Base-by-base conservation (phyloP, 2,797 vertebrate species). In the Oreonectes daqikongensis region DNA sequence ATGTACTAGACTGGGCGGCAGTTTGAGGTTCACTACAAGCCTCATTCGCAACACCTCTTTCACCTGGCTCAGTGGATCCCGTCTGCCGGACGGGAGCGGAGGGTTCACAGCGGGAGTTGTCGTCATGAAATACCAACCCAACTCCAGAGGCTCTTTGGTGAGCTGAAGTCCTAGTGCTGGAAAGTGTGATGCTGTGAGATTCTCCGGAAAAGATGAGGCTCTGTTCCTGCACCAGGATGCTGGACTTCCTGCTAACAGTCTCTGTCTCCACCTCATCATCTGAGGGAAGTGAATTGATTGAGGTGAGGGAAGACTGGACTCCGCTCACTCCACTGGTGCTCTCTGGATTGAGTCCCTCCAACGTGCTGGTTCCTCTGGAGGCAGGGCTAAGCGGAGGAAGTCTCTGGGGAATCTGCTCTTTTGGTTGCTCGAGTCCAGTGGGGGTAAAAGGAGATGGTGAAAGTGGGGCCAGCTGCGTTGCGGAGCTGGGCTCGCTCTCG, bases 281-380 rank as follows among this genome's bases (percentile, higher is more conserved):
- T 50, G 96, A 99, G 57, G 98, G 97, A 40, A 99, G 88, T 17
- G 98, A 99, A 86, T 98, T 99, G 87, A 99, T 99, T 20, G 98
- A 99, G 15, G 97, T 98, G 78, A 99, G 89, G 28, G 98, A 99
- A 55, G 97, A 99, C 81, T 98, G 97, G 82, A 98, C 96, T 85
- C 95, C 97, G 80, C 97, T 98, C 35, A 98, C 89, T 69, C 89
- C 93, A 42, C 96, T 97, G 11, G 93, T 95, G 85, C 92, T 97
- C 86, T 98, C 96, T 11, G 94, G 95, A 83, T 90, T 94, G 52
- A 94, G 92, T 79, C 94, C 95, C 74, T 91, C 61, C 32, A 89
- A 59, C 10, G 85, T 89, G 80, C 86, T 91, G 50, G 91, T 92
- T 60, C 91, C 85, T 83, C 92, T 95, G 66, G 67, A 86, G 53